A percentile compares a stretch with the other conserved stretches of the same genome.
Conservation (phyloP, 2,888 invertebrate genomes). For the Diarsia mendica region DNA sequence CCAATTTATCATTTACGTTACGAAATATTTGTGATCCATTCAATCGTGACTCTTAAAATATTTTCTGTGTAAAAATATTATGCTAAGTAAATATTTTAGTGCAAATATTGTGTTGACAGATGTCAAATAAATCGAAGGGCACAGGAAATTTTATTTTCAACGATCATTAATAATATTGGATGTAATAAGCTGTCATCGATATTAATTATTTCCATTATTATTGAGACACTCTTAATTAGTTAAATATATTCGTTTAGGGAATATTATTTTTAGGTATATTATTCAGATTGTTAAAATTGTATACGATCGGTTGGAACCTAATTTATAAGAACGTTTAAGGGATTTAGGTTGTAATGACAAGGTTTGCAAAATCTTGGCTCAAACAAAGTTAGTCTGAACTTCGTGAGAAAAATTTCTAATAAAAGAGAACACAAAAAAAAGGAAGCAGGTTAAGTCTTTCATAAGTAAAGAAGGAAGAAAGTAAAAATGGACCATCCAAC, state of each 20-base stretch:
- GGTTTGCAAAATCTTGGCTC: not conserved
- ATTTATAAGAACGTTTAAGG: not conserved
- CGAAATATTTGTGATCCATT: not conserved
- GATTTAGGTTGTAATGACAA: not conserved
- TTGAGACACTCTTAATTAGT: not conserved
- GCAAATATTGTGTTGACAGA: slow-evolving; percentile 2
- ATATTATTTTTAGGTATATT: not conserved
- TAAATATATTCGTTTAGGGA: not conserved
- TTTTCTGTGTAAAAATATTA: not conserved
- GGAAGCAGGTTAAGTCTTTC: no score
- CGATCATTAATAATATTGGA: not conserved
- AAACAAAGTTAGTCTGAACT: not conserved
- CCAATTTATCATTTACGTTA: not conserved
- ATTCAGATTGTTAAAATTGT: not conserved
- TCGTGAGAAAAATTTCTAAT: not conserved
- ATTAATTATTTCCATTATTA: slow-evolving; percentile 1
- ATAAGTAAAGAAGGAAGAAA: no score
- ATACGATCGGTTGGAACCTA: slow-evolving; percentile 4
- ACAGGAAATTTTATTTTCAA: slow-evolving; percentile 17
- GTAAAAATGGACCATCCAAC: no score
- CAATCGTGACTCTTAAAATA: not conserved
- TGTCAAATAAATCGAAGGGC: slow-evolving; percentile 22
- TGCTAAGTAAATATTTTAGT: slow-evolving; percentile 8
- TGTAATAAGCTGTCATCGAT: not conserved
- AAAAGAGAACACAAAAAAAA: not conserved